Evolutionary conservation across 2,888 invertebrate species (phyloP).

Genomic region (Esperia sulphurella): DNA sequence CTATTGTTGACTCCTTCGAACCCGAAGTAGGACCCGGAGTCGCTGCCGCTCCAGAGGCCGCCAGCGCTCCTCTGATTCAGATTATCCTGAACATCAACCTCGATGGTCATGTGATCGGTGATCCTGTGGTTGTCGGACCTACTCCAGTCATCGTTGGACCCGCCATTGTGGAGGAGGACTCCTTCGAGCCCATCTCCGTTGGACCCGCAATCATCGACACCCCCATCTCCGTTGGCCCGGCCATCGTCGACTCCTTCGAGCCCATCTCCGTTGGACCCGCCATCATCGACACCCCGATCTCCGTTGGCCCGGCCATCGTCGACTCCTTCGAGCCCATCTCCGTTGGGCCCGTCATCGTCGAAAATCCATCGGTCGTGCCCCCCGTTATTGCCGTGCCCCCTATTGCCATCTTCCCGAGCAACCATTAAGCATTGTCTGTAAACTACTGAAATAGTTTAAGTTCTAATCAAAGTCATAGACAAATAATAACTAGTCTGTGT

Average conservation of each 20-base stretch:
- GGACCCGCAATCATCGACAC: neutral
- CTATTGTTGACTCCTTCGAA: neutral
- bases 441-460: neutral
- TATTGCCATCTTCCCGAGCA: neutral
- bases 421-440: neutral
- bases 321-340: slow-evolving; percentile 10
- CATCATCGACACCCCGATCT: slow-evolving; percentile 8
- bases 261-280: slow-evolving; percentile 11
- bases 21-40: neutral
- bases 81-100: slow-evolving; percentile 6
- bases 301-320: slow-evolving; percentile 18
- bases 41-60: neutral
- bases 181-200: neutral
- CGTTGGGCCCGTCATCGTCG: neutral
- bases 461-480: neutral
- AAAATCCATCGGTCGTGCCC: neutral
- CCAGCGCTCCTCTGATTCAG: neutral
- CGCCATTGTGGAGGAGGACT: neutral
- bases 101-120: slow-evolving; percentile 1
- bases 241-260: slow-evolving; percentile 5
- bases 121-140: neutral
- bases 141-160: neutral
- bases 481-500: neutral
- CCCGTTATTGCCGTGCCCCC: neutral
- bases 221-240: slow-evolving; percentile 2